Base-by-base conservation (phyloP, 2,888 invertebrate genomes). In the Dicycla oo region DNA sequence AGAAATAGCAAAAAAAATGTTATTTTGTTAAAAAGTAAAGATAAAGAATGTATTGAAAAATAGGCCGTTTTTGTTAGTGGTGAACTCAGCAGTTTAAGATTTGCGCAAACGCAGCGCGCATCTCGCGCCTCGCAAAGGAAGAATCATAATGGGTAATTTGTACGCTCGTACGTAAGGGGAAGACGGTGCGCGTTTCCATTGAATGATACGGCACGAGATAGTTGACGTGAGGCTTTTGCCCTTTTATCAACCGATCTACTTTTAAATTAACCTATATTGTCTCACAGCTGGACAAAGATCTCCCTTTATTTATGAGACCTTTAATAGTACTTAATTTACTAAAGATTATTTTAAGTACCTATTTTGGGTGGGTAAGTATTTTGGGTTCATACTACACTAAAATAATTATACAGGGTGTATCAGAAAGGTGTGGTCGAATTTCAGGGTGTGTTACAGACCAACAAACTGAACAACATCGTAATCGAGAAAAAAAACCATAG, bases 101-200 rank as follows among this genome's bases (percentile, higher is more conserved):
- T 75, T 78, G 82, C 73, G 75, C 78, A 63, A 11, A 67, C 75
- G 76, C 67, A 79, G 15, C 75, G 71, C 61, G 63, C 73, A 69
- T 56, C 65, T 75, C 58, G 47, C 70, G 73, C 75, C 80, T 85
- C 84, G 83, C 85, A 82, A 88, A 90, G 88, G 88, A 89, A 84
- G 89, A 73, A 86, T 81, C 70, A 89, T 92, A 93, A 93, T 94
- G 89, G 92, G 78, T 89, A 93, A 94, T 94, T 78, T 94, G 94
- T 91, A 69, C 88, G 87, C 76, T 81, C 75, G 88, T 86, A 88
- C 75, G 88, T 86, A 88, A 91, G 91, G 92, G 92, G 94, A 93
- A 92, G 88, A 89, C 82, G 68, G 74, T 56, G 75, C 57, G 58
- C 49, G 88, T 84, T 51, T 84, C 81, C 93, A 78, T 86, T 91